phyloP scores from a whole-genome alignment of 2,797 vertebrate genomes.

The Mico argentatus region DNA sequence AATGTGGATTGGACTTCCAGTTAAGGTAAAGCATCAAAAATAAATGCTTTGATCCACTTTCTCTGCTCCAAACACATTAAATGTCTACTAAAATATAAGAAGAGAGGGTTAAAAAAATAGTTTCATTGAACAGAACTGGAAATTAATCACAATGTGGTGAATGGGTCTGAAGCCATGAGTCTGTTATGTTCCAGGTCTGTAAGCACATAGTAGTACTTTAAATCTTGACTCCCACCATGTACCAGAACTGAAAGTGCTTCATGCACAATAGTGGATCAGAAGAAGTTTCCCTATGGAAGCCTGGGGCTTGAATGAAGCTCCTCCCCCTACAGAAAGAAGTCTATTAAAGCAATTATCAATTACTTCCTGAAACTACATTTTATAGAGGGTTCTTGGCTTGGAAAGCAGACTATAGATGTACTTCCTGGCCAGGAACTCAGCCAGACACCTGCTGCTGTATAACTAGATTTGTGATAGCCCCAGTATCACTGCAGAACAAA shows the following conservation, averaged over 20 bases:
- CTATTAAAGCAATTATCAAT: neutral
- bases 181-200: neutral
- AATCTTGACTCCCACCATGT: neutral
- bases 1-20: neutral
- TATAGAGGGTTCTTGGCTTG: neutral
- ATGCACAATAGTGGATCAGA: neutral
- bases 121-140: neutral
- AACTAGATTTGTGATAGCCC: neutral
- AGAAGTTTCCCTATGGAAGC: neutral
- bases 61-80: neutral
- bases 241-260: neutral
- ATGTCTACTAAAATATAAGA: neutral
- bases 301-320: neutral
- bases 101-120: neutral
- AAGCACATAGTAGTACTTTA: neutral
- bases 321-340: neutral
- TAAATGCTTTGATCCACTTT: neutral
- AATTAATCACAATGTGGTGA: neutral
- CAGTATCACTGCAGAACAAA: neutral
- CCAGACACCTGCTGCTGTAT: neutral
- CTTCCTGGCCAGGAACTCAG: slow-evolving; percentile 15
- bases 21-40: neutral
- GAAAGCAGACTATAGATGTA: neutral
- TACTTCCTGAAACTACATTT: neutral
- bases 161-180: neutral